A percentile compares a stretch with the other conserved stretches of the same genome.
Conservation (phyloP, 2,888 invertebrate genomes). For the Mellilla xanthometata region DNA sequence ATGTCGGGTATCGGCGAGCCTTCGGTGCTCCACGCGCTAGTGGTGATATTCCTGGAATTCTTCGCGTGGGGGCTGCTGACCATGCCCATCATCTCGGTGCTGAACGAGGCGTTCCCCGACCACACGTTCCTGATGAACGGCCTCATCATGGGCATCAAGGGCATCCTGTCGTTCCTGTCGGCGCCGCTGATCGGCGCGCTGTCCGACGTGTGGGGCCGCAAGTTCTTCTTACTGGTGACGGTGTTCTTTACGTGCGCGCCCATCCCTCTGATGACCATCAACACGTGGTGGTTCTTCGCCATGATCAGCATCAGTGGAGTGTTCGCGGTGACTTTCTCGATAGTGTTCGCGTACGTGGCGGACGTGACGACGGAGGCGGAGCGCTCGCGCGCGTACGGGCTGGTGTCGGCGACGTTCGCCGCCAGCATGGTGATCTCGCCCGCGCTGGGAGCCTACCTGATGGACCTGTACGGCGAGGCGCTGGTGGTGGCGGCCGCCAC, state of each 20-base stretch:
- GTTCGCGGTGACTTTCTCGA: slow-evolving; percentile 99
- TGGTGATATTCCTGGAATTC: slow-evolving; percentile 99
- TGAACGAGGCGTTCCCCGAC: slow-evolving; percentile 98
- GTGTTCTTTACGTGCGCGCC: slow-evolving; percentile 99
- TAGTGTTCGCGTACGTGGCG: slow-evolving; percentile 99
- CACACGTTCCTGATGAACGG: slow-evolving; percentile 99
- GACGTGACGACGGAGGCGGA: slow-evolving; percentile 99
- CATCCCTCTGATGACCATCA: slow-evolving; percentile 99
- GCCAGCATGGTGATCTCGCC: slow-evolving; percentile 99
- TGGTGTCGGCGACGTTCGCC: slow-evolving; percentile 99
- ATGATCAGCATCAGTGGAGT: slow-evolving; percentile 99
- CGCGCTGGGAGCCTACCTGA: slow-evolving; percentile 95
- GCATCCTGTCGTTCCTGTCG: slow-evolving; percentile 97
- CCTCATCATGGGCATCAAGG: slow-evolving; percentile 99
- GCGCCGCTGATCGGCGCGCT: slow-evolving; percentile 98
- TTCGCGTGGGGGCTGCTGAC: slow-evolving; percentile 99
- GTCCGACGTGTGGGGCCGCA: slow-evolving; percentile 99
- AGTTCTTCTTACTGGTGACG: slow-evolving; percentile 98
- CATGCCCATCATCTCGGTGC: slow-evolving; percentile 96
- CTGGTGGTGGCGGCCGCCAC: slow-evolving; percentile 97
- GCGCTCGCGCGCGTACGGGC: slow-evolving; percentile 96
- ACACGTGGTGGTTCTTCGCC: slow-evolving; percentile 99
- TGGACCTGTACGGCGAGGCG: slow-evolving; percentile 91
- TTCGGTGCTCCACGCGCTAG: slow-evolving; percentile 98
- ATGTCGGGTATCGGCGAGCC: slow-evolving; percentile 95